Conservation (phyloP, 1,140 invertebrate species). For the Formica exsecta region DNA sequence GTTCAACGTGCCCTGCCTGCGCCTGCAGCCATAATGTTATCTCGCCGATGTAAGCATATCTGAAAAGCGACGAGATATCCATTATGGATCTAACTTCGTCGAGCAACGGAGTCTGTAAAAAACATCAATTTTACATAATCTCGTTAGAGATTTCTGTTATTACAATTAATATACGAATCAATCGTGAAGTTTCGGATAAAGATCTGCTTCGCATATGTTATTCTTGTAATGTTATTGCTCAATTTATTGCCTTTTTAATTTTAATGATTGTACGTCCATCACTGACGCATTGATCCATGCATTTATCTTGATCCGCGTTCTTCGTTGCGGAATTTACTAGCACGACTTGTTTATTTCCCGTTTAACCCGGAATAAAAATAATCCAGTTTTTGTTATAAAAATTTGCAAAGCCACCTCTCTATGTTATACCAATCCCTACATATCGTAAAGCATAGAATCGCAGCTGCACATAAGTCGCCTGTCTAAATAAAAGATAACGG, state of each 20-base stretch:
- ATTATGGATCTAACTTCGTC: conserved; percentile 12
- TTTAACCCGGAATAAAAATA: neutral
- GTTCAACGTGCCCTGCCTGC: conserved; percentile 48
- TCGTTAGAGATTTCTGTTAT: conserved; percentile 15
- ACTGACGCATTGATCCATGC: neutral
- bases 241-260: neutral
- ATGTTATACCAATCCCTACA: neutral
- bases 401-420: neutral
- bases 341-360: neutral
- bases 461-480: neutral
- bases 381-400: neutral
- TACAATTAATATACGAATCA: conserved; percentile 3
- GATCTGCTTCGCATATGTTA: neutral
- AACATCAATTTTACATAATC: neutral
- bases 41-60: conserved; percentile 19
- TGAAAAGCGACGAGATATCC: conserved; percentile 51
- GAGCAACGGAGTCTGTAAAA: neutral
- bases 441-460: conserved; percentile 15
- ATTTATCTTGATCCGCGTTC: neutral
- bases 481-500: conserved; percentile 20
- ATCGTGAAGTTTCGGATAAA: conserved; percentile 12
- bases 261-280: neutral
- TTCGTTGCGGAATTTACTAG: conserved; percentile 6
- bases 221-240: neutral
- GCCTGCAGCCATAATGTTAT: conserved; percentile 37